Conservation (phyloP, 2,888 invertebrate genomes). For the Spisula solida region DNA sequence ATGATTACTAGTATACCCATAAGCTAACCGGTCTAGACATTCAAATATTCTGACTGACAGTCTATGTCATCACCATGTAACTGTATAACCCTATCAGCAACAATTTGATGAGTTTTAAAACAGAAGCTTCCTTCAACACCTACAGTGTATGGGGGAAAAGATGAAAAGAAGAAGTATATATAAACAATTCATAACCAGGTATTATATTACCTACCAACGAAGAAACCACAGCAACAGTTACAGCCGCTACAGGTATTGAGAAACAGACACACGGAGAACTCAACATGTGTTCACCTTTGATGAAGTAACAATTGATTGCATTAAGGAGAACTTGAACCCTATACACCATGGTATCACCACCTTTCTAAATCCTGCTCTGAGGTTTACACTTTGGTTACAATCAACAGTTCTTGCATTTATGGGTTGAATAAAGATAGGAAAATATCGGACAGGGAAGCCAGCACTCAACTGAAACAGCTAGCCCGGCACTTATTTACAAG, state of each 20-base stretch:
- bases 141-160: neutral
- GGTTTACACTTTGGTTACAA: no score
- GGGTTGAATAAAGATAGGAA: no score
- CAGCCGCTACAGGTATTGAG: neutral
- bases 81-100: neutral
- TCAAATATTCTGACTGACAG: neutral
- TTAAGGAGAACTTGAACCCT: neutral
- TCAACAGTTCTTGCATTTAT: no score
- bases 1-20: neutral
- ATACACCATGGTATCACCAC: no score
- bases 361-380: no score
- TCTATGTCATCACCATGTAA: neutral
- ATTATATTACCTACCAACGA: neutral
- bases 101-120: conserved; percentile 14
- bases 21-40: neutral
- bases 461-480: no score
- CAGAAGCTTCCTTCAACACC: neutral
- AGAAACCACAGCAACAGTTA: neutral
- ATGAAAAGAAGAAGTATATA: neutral
- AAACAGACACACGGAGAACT: neutral
- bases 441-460: no score
- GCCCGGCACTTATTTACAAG: no score
- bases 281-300: neutral
- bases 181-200: conserved; percentile 17
- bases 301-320: no score